Evolutionary conservation across 37 sponge, comb jelly and placozoan genomes (phyloP).

Genomic region (Cliona cf. orientalis): DNA sequence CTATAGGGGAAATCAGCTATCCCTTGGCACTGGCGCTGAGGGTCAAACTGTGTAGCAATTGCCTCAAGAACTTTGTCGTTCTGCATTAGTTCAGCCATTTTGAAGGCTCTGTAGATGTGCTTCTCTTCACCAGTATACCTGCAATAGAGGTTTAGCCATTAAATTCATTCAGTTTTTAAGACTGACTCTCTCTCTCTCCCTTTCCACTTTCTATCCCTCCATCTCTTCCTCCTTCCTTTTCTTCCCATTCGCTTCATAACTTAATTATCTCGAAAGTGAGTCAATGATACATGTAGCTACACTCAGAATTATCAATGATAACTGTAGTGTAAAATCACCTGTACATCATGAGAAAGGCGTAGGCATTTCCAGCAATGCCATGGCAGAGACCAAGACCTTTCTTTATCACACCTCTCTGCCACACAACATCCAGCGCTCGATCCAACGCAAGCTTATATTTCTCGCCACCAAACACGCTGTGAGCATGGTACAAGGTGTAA

Average conservation of each 20-base stretch:
- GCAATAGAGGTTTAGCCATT: no score
- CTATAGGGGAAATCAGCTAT: conserved; percentile 53
- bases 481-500: conserved; percentile 54
- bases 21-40: conserved; percentile 28
- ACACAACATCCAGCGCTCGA: conserved; percentile 33
- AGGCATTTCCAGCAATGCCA: conserved; percentile 79
- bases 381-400: conserved; percentile 83
- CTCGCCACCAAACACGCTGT: conserved; percentile 35
- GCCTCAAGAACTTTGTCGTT: conserved; percentile 5
- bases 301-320: no score
- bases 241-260: no score
- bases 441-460: conserved; percentile 49
- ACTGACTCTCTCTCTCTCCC: no score
- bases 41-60: conserved; percentile 9
- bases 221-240: no score
- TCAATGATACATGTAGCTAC: no score
- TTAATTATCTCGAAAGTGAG: no score
- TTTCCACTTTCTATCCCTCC: no score
- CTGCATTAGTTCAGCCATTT: conserved; percentile 42
- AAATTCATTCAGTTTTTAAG: no score
- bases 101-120: conserved; percentile 48
- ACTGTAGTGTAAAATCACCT: no score
- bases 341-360: conserved; percentile 75
- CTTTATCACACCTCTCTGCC: conserved; percentile 77
- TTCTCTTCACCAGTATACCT: conserved; percentile 21